These are phyloP conservation scores for Andrena marginata DNA, from an alignment of 2,888 invertebrate species.

Conservation along the genomic window DNA sequence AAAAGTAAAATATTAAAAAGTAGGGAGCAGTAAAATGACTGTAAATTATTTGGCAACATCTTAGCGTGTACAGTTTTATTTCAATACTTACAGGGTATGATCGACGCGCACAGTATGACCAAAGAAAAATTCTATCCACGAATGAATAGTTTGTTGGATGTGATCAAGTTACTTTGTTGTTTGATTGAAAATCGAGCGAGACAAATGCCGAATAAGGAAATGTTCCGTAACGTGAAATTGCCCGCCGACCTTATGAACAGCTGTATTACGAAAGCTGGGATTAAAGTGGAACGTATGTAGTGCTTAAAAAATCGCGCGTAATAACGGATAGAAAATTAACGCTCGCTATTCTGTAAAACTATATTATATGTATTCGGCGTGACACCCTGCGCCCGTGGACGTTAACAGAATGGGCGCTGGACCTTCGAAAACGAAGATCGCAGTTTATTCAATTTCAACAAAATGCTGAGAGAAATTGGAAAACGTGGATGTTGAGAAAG, in stretches of 20 bases:
- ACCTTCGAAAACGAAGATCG: neutral
- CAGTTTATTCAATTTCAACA: neutral
- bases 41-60: neutral
- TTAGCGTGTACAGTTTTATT: neutral
- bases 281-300: slow-evolving; percentile 13
- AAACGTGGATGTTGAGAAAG: neutral
- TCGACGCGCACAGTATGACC: neutral
- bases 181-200: neutral
- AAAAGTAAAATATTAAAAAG: neutral
- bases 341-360: neutral
- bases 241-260: neutral
- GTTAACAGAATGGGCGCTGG: neutral
- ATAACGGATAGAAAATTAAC: neutral
- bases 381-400: neutral
- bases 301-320: neutral
- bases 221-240: neutral
- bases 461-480: neutral
- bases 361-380: neutral
- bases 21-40: neutral
- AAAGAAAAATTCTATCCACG: neutral
- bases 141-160: neutral
- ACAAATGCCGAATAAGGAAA: neutral
- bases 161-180: neutral
- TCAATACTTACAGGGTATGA: neutral
- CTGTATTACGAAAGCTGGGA: neutral